A percentile compares a stretch with the other conserved stretches of the same genome.
Conservation (phyloP, 1,140 invertebrate species). For the Lutraria rhynchaena region DNA sequence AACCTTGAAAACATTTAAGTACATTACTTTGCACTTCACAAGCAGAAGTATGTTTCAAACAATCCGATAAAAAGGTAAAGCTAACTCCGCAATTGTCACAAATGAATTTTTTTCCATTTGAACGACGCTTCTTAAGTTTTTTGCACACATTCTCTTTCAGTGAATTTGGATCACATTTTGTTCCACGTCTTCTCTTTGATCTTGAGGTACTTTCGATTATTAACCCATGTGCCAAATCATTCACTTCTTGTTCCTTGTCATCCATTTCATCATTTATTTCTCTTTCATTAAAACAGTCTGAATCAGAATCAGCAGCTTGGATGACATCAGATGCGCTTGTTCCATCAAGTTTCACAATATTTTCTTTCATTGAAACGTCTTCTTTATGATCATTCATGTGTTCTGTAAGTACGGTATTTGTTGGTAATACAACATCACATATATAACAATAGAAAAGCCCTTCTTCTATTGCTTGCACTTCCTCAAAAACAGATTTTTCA, state of each 20-base stretch:
- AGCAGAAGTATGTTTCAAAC: neutral
- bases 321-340: neutral
- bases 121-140: too few species aligned
- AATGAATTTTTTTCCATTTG: conserved; percentile 13
- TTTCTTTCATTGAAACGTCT: neutral
- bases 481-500: neutral
- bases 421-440: conserved; percentile 36
- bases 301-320: too few species aligned
- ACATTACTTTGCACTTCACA: neutral
- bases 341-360: conserved; percentile 23
- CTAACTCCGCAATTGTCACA: conserved; percentile 19
- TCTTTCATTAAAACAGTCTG: too few species aligned
- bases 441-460: conserved; percentile 26
- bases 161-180: too few species aligned
- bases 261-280: too few species aligned
- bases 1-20: conserved; percentile 35
- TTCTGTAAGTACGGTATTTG: conserved; percentile 6
- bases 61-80: neutral
- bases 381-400: conserved; percentile 22
- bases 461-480: neutral
- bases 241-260: too few species aligned
- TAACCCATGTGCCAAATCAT: too few species aligned
- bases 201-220: too few species aligned
- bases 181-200: too few species aligned
- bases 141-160: too few species aligned